Percentiles rank a stretch among this genome's conserved stretches.
phyloP scores from a whole-genome alignment of 2,888 invertebrate genomes.

The Caradrina clavipalpis region DNA sequence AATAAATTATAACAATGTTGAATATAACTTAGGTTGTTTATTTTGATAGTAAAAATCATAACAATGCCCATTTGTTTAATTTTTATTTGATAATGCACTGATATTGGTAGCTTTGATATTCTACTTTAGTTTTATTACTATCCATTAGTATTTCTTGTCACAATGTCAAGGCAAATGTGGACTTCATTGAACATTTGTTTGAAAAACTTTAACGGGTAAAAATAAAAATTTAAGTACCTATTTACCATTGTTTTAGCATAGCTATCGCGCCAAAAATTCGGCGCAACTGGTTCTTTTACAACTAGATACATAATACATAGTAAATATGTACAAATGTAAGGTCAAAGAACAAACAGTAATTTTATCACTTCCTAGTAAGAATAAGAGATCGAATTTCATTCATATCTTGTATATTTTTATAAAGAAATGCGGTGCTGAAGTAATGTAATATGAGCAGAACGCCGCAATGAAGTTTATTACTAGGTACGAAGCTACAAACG shows the following conservation, averaged over 20 bases:
- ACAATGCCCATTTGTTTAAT: background rate
- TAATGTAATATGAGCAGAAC: slow-evolving; percentile 48
- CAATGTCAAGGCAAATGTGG: slow-evolving; percentile 34
- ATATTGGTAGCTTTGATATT: background rate
- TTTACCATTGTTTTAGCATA: background rate
- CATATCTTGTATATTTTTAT: slow-evolving; percentile 7
- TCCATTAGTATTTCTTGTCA: background rate
- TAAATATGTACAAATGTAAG: slow-evolving; percentile 37
- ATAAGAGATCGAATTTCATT: slow-evolving; percentile 42
- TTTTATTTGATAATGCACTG: background rate
- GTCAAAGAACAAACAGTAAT: slow-evolving; percentile 42
- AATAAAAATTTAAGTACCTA: slow-evolving; percentile 15
- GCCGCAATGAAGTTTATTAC: slow-evolving; percentile 25
- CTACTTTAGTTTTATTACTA: slow-evolving; percentile 3
- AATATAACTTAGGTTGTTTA: slow-evolving; percentile 1
- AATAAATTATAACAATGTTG: background rate
- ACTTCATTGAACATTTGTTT: background rate
- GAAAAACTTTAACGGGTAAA: slow-evolving; percentile 3
- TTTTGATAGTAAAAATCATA: slow-evolving; percentile 11
- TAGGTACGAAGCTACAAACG: slow-evolving; percentile 9
- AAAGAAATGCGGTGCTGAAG: slow-evolving; percentile 14
- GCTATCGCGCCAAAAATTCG: slow-evolving; percentile 15
- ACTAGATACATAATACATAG: background rate
- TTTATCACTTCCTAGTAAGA: slow-evolving; percentile 43
- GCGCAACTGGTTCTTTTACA: slow-evolving; percentile 51